Conservation (phyloP, 2,113 vertebrate species). For the Dipodomys ordii region DNA sequence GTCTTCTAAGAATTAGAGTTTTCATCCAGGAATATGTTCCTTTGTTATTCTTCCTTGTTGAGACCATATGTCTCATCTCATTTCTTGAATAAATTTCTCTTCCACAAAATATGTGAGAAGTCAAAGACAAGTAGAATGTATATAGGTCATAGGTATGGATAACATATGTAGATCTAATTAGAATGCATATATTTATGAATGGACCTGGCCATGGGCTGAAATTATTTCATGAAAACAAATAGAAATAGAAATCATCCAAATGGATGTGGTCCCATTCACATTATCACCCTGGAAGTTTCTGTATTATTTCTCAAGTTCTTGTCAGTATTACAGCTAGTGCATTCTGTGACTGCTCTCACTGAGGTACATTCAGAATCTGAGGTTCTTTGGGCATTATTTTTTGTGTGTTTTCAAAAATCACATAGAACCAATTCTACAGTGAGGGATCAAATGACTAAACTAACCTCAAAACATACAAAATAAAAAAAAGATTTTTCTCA, state of each 20-base stretch:
- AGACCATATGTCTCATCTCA: neutral
- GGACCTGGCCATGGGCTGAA: neutral
- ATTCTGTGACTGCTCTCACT: neutral
- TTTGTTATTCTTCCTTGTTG: neutral
- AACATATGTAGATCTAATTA: neutral
- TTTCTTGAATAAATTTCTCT: constrained; percentile 23
- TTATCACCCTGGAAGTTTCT: neutral
- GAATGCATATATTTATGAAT: neutral
- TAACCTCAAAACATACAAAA: neutral
- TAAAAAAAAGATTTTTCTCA: neutral
- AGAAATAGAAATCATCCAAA: neutral
- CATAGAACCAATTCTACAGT: neutral
- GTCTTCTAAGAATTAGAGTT: constrained; percentile 25
- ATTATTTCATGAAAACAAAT: neutral
- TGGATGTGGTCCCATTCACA: neutral
- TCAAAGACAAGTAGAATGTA: neutral
- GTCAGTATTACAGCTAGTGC: neutral
- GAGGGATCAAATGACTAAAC: neutral
- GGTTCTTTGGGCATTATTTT: neutral
- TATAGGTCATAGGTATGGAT: neutral
- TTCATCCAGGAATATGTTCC: neutral
- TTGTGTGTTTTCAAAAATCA: neutral
- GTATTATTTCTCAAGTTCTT: neutral
- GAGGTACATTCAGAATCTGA: neutral
- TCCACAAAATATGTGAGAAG: neutral